phyloP scores from a whole-genome alignment of 1,140 invertebrate species.

The Magallana ariakensis region DNA sequence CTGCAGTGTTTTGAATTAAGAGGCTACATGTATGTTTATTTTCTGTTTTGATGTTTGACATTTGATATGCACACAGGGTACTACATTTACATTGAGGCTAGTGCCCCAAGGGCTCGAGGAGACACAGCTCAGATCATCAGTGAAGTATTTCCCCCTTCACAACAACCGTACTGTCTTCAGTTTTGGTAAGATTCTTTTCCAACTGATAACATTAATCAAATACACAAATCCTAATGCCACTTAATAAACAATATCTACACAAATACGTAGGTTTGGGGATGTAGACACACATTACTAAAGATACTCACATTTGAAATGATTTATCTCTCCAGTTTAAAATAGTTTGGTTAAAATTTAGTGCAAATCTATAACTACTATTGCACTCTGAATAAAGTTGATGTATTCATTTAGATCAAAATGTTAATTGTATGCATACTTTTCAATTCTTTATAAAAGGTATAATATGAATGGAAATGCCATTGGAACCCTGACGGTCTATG shows the following conservation, averaged over 20 bases:
- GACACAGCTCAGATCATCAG: conserved; percentile 65
- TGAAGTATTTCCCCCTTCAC: conserved; percentile 59
- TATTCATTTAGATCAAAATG: not conserved
- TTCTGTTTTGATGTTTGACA: not conserved
- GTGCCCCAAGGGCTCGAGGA: conserved; percentile 60
- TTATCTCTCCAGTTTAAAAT: too few species aligned
- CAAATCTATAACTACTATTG: too few species aligned
- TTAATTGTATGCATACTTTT: not conserved
- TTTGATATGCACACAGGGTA: conserved; percentile 11
- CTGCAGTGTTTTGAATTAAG: too few species aligned
- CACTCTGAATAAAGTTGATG: too few species aligned
- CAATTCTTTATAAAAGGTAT: conserved; percentile 62
- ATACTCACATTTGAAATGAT: too few species aligned
- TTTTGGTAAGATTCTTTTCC: conserved; percentile 65
- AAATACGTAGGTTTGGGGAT: too few species aligned
- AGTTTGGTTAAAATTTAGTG: too few species aligned
- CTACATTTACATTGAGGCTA: conserved; percentile 50
- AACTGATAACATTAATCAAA: not conserved
- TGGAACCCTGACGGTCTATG: conserved; percentile 63
- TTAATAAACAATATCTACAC: too few species aligned
- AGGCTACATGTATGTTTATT: too few species aligned
- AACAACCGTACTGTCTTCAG: conserved; percentile 66
- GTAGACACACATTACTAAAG: too few species aligned
- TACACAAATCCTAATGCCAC: not conserved
- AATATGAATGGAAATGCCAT: conserved; percentile 68